phyloP scores from a whole-genome alignment of 2,888 invertebrate species.

The Perizoma flavofasciatum region DNA sequence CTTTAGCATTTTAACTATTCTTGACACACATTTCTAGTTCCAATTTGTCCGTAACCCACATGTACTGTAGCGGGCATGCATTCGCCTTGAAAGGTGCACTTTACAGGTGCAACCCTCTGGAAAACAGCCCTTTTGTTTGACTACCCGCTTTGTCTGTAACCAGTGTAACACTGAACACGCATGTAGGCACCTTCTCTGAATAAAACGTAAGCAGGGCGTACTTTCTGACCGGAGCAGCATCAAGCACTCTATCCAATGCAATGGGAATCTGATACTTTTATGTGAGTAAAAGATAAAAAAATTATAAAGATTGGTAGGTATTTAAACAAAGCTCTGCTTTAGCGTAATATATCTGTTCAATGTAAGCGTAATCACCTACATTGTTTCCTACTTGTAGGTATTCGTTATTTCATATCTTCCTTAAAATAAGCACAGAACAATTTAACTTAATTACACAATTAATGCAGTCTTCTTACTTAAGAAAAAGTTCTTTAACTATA shows the following conservation, averaged over 20 bases:
- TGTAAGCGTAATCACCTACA: no score
- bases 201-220: constrained; percentile 1
- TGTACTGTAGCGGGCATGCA: constrained; percentile 7
- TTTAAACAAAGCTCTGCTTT: no score
- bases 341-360: no score
- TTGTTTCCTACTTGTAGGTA: no score
- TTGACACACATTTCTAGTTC: constrained; percentile 3
- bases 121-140: constrained; percentile 21
- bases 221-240: constrained; percentile 5
- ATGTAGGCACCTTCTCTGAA: constrained; percentile 1
- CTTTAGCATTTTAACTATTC: not conserved
- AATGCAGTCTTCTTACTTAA: constrained; percentile 4
- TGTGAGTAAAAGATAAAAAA: no score
- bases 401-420: no score
- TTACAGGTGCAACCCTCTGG: constrained; percentile 16
- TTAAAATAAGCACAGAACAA: no score
- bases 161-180: constrained; percentile 13
- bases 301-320: no score
- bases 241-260: constrained; percentile 2
- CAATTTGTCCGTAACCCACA: constrained; percentile 13
- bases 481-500: constrained; percentile 10
- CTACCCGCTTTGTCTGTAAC: constrained; percentile 17
- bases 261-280: no score
- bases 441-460: not conserved
- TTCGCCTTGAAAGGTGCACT: constrained; percentile 19